Base-by-base conservation (phyloP, 2,113 vertebrate species). In the Oncorhynchus tshawytscha region DNA sequence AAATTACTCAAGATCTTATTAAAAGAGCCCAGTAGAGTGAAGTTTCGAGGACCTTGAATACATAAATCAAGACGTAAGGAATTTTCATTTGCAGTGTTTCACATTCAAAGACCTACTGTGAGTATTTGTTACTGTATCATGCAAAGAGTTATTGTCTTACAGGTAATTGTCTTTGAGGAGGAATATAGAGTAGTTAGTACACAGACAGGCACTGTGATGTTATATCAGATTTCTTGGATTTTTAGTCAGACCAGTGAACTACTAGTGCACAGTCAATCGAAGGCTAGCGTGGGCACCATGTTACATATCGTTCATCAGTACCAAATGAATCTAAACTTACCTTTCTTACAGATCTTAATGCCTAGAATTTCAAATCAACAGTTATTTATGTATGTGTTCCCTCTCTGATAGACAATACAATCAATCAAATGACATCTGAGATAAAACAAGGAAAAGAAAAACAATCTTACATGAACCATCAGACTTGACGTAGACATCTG, bases 401-500 rank as follows among this genome's bases (percentile, higher is more conserved):
- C 60, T 77, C 67, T 83, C 78, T 78, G 77, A 31, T 34, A 75
- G 62, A 80, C 25, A 62, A 16, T 15, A 24, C 24, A 22, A 49
- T 8, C 49, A 74, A 7, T 34, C 29, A 79, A 67, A 59, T 24
- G 5, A 68, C 8, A 39, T 9, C 31, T 6, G 25, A 68, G 1
- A 25, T 20, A 24, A 77, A 25, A 31, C n/a, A 15, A 15, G 51
- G 22, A 24, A 39, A 16, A 34, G 9, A 45, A 45, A 45, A 45
- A 45, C 9, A 11, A 45, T 20, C 7, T 95, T 94, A 99, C 97
- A 94, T 95, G 96, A 95, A 66, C 95, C 94, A 66, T 97, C 96
- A 34, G 96, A 96, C 92, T 96, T 96, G 34, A 97, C 81, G 34
- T 98, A 99, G 80, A 95, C 91, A 78, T 99, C 97, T 77, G 97